These are phyloP conservation scores for Galleria mellonella DNA, from an alignment of 1,140 invertebrate genomes.

Conservation along the genomic window DNA sequence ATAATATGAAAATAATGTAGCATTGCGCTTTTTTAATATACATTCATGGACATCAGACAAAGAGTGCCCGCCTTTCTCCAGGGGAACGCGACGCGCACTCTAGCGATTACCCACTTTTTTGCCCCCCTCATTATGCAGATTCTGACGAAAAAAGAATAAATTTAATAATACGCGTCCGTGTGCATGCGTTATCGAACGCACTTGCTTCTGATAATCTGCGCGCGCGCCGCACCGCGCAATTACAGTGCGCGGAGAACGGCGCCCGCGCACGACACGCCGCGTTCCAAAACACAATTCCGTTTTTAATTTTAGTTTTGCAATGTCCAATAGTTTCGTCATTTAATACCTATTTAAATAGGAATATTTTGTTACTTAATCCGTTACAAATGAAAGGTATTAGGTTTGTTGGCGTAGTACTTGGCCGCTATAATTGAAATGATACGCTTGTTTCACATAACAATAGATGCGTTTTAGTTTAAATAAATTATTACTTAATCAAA, in stretches of 20 bases:
- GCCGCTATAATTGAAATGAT: slow-evolving; percentile 29
- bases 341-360: slow-evolving; percentile 10
- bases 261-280: slow-evolving; percentile 13
- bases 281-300: slow-evolving; percentile 29
- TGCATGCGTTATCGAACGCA: slow-evolving; percentile 68
- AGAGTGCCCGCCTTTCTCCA: slow-evolving; percentile 46
- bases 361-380: slow-evolving; percentile 60
- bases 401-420: slow-evolving; percentile 15
- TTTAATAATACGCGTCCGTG: slow-evolving; percentile 70
- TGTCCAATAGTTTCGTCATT: background rate
- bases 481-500: slow-evolving; percentile 13
- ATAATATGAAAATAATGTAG: slow-evolving; percentile 32
- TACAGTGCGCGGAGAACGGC: slow-evolving; percentile 22
- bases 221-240: slow-evolving; percentile 46
- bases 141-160: slow-evolving; percentile 68
- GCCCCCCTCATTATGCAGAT: slow-evolving; percentile 69
- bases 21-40: slow-evolving; percentile 40
- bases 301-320: slow-evolving; percentile 49
- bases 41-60: slow-evolving; percentile 44
- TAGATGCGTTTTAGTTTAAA: slow-evolving; percentile 22
- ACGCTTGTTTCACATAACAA: slow-evolving; percentile 26
- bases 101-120: slow-evolving; percentile 64
- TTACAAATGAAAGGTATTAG: slow-evolving; percentile 28
- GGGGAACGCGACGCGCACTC: slow-evolving; percentile 48
- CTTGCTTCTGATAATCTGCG: slow-evolving; percentile 68